Base-by-base conservation (phyloP, 2,888 invertebrate species). In the Lochmaea crataegi region DNA sequence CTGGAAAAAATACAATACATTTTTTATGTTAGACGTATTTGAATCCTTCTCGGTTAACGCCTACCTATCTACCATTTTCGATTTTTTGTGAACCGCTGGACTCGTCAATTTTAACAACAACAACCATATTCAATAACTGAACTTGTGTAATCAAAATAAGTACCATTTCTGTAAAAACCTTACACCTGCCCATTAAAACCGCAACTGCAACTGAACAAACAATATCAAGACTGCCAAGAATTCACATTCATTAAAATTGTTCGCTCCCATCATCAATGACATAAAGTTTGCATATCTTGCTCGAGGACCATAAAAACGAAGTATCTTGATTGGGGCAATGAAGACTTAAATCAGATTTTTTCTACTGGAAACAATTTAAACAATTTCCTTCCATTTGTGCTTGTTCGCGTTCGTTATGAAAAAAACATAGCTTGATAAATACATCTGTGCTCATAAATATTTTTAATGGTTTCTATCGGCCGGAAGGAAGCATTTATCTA, bases 401-500 rank as follows among this genome's bases (percentile, higher is more conserved):
- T 14, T 45, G 45, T 45, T 45, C 45, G 45, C 45, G 14, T 14
- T 45, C 45, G 45, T 14, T 45, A 45, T 14, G 14, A 38, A 45
- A 45, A 45, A 45, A 45, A 45, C 12, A 45, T 42, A 42, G 42
- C 42, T 42, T 56, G 22, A 56, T 56, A 56, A 22, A 56, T 56
- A 38, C 60, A 60, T 60, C 60, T 60, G 60, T 26, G 4, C 26
- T 12, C n/a, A 38, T 60, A 60, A 60, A 32, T 60, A 38, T 38
- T 32, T 38, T 32, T 11, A 32, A 60, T 32, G 60, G 26, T 32
- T n/a, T 26, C 26, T 32, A 38, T 60, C 38, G 60, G 60, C 26
- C 60, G 60, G 60, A 60, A 60, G 60, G 60, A 60, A 60, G 60
- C 60, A 22, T 60, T 60, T 60, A 60, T 60, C 32, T 32, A 60